A percentile compares a stretch with the other conserved stretches of the same genome.
These are phyloP conservation scores for Melopsittacus undulatus DNA, from an alignment of 2,797 vertebrate genomes.

Conservation along the genomic window DNA sequence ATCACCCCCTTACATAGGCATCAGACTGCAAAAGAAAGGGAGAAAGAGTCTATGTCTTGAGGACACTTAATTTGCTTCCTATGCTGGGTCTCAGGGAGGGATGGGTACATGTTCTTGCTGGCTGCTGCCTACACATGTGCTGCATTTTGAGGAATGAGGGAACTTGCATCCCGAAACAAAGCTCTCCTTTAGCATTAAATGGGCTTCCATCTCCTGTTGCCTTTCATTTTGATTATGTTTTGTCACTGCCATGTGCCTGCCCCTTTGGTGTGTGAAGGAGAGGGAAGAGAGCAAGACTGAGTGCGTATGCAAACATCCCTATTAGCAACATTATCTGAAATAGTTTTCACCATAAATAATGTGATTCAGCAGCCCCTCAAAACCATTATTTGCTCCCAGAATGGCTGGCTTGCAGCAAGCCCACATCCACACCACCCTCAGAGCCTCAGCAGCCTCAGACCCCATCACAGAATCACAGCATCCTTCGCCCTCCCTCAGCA, in stretches of 20 bases:
- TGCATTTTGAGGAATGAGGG: background rate
- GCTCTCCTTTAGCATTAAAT: background rate
- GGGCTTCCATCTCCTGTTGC: background rate
- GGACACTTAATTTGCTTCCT: background rate
- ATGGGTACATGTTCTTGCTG: background rate
- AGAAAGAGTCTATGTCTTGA: background rate
- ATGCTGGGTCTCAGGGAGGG: background rate
- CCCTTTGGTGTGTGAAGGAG: background rate
- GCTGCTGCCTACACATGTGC: accelerated
- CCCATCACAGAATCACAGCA: background rate
- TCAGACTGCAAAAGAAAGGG: background rate
- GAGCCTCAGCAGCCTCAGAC: background rate
- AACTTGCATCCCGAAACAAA: background rate
- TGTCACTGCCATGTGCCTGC: background rate
- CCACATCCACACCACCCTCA: background rate
- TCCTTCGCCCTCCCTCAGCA: background rate
- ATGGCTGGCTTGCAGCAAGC: background rate
- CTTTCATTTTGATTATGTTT: background rate
- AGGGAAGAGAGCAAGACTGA: background rate
- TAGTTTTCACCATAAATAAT: background rate
- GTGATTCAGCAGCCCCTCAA: accelerated
- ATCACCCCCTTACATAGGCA: background rate
- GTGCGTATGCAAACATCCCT: accelerated
- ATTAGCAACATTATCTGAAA: background rate
- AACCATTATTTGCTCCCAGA: background rate